Evolutionary conservation across 2,797 vertebrate species (phyloP).

Genomic region (Poeciliopsis gracilis): DNA sequence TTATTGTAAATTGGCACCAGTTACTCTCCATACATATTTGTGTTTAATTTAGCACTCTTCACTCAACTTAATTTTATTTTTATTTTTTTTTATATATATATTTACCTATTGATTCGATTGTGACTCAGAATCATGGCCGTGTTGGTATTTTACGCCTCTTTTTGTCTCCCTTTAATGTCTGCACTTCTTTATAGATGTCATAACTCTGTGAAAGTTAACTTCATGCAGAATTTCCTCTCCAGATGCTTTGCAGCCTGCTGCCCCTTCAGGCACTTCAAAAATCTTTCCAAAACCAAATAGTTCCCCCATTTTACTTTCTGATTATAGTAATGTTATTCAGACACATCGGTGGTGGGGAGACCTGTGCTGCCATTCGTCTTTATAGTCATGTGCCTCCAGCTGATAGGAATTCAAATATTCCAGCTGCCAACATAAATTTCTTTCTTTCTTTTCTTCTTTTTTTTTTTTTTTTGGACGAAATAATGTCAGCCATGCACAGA

Average conservation of each 20-base stretch:
- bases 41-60: background rate
- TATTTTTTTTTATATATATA: no score
- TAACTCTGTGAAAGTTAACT: background rate
- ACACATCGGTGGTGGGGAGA: background rate
- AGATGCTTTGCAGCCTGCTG: background rate
- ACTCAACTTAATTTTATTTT: background rate
- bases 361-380: background rate
- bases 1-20: background rate
- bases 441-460: background rate
- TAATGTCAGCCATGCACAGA: constrained; percentile 38
- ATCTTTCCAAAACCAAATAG: constrained; percentile 4
- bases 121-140: background rate
- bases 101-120: background rate
- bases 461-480: constrained; percentile 22
- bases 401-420: constrained; percentile 44
- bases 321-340: background rate
- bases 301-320: background rate
- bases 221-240: constrained; percentile 4
- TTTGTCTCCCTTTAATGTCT: background rate
- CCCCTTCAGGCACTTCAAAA: background rate
- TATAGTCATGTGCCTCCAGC: constrained; percentile 26
- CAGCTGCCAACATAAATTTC: constrained; percentile 51
- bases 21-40: background rate
- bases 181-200: background rate
- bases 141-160: background rate